phyloP scores from a whole-genome alignment of 2,888 invertebrate species.

The Scaptomyza cyrtandrae region DNA sequence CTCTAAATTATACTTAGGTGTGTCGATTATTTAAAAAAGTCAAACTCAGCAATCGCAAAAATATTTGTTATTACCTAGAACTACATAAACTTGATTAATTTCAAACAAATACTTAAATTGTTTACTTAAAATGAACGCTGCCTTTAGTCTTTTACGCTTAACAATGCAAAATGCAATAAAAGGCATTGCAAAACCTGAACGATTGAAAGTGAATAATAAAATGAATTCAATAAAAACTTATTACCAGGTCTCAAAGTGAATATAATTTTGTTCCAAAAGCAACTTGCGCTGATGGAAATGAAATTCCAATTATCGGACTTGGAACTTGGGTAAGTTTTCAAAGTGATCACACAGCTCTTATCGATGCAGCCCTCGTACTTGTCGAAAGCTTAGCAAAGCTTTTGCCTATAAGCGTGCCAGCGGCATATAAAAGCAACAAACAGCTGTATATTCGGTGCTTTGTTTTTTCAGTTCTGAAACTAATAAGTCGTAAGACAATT shows the following conservation, averaged over 20 bases:
- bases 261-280: constrained; percentile 34
- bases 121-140: constrained; percentile 3
- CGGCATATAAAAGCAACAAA: constrained; percentile 55
- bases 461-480: constrained; percentile 27
- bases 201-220: constrained; percentile 19
- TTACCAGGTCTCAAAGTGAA: constrained; percentile 32
- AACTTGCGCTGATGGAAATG: constrained; percentile 21
- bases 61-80: not conserved
- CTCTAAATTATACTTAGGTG: constrained; percentile 6
- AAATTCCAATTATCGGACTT: constrained; percentile 61
- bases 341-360: constrained; percentile 40
- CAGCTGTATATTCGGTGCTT: constrained; percentile 57
- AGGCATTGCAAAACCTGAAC: constrained; percentile 11
- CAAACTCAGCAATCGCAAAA: constrained; percentile 12
- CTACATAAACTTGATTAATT: not conserved
- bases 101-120: not conserved
- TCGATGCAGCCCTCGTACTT: constrained; percentile 36
- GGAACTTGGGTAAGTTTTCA: constrained; percentile 57
- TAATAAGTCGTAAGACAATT: not conserved
- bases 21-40: not conserved
- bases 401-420: constrained; percentile 18
- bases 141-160: not conserved
- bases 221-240: no score
- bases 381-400: constrained; percentile 31
- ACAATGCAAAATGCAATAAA: not conserved